phyloP scores from a whole-genome alignment of 2,797 vertebrate species.

The Anabacerthia variegaticeps region DNA sequence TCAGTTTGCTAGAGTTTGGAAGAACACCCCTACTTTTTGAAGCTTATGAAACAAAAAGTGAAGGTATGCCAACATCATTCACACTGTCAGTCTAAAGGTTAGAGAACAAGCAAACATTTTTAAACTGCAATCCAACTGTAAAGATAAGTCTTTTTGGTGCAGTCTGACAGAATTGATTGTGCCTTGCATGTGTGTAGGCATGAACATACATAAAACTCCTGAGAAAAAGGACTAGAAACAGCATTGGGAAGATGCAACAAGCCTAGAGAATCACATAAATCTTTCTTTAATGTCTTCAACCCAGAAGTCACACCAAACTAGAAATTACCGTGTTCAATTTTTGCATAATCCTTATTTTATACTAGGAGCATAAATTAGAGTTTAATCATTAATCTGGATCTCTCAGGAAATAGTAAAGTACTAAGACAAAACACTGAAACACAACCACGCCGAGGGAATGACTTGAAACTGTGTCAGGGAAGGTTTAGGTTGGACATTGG shows the following conservation, averaged over 20 bases:
- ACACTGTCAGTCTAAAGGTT: neutral
- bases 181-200: neutral
- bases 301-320: neutral
- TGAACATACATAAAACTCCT: neutral
- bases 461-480: neutral
- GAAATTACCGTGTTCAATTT: neutral
- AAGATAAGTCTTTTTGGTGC: neutral
- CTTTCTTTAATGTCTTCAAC: neutral
- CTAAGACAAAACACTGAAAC: neutral
- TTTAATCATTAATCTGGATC: neutral
- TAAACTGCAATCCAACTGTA: neutral
- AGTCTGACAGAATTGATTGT: neutral
- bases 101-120: neutral
- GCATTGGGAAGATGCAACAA: neutral
- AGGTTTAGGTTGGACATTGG: neutral
- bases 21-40: neutral
- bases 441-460: neutral
- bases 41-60: neutral
- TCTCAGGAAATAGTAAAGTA: neutral
- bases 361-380: neutral
- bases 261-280: neutral
- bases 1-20: neutral
- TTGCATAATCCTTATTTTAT: neutral
- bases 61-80: neutral
- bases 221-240: neutral